These are phyloP conservation scores for Homalodisca vitripennis DNA, from an alignment of 1,140 invertebrate genomes.

Conservation along the genomic window DNA sequence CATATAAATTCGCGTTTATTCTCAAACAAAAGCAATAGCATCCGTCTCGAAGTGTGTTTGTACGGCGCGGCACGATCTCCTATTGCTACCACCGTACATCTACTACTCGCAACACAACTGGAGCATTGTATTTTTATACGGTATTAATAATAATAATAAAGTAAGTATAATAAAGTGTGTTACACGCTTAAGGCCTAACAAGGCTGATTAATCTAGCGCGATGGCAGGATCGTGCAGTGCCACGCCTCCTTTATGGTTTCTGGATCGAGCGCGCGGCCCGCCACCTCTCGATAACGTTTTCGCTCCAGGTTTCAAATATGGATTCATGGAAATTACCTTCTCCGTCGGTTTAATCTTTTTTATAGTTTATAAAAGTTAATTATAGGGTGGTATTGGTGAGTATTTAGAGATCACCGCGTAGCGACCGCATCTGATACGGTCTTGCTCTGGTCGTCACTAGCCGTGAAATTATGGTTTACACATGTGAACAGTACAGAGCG, in stretches of 20 bases:
- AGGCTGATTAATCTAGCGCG: conserved; percentile 8
- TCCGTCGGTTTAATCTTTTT: conserved; percentile 16
- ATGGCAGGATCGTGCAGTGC: background rate
- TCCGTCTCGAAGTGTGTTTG: no score
- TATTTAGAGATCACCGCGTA: conserved; percentile 24
- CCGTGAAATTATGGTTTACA: conserved; percentile 24
- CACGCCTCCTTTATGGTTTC: conserved; percentile 30
- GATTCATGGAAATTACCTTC: conserved; percentile 32
- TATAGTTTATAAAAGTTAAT: conserved; percentile 31
- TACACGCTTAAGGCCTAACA: conserved; percentile 23
- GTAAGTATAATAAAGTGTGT: conserved; percentile 15
- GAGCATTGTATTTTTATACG: conserved; percentile 29
- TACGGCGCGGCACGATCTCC: background rate
- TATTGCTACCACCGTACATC: background rate
- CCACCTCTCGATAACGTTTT: conserved; percentile 26
- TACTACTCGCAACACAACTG: background rate
- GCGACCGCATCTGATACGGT: background rate
- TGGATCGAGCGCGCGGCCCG: conserved; percentile 18
- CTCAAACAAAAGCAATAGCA: no score
- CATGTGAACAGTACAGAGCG: conserved; percentile 23
- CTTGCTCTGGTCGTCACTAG: background rate
- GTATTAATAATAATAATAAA: conserved; percentile 26
- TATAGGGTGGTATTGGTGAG: conserved; percentile 28
- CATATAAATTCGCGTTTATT: no score
- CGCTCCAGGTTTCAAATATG: conserved; percentile 31